Evolutionary conservation across 2,113 vertebrate genomes (phyloP), one percentile per base, ranked within the genome.

Genomic region (Psephotus haematonotus): DNA sequence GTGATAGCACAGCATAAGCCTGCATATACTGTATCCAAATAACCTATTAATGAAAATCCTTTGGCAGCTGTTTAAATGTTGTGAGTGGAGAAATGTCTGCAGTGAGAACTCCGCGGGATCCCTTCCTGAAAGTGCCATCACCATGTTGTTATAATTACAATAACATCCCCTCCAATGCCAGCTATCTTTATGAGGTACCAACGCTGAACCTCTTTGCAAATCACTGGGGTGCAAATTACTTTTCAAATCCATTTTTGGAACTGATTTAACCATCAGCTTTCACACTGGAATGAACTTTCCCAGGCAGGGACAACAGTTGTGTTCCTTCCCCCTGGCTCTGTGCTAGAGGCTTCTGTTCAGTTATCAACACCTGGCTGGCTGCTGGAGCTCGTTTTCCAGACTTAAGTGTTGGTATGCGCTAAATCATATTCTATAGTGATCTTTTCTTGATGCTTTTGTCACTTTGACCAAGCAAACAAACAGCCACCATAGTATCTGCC

Each of bases 151-250:
- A 84, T 92, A 90, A 89, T 70, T 94, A 96, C 97, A 97, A 94
- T 92, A 95, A 85, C 77, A 93, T 84, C 95, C 79, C 86, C 76
- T 80, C 84, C 60, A 46, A 85, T 84, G 97, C 68, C 72, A 97
- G 63, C 69, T 91, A 60, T 57, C 92, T 95, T 96, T 90, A 81
- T 97, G 68, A 89, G 78, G 84, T 87, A 80, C 52, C 96, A 81
- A 93, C 92, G 86, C 46, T 82, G 91, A 97, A 96, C 79, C 41
- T 96, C 80, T 96, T 97, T 91, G 92, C 95, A 96, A 97, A 62
- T 80, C 88, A 93, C 67, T 93, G 74, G 82, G 88, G 90, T 94
- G 90, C 83, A 91, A 93, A 96, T 92, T 94, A 52, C 81, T 94
- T 88, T 88, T 75, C 59, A 82, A 92, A 92, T 95, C 79, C 67